These are phyloP conservation scores for Tetramorium bicarinatum DNA, from an alignment of 2,888 invertebrate species.

Conservation along the genomic window DNA sequence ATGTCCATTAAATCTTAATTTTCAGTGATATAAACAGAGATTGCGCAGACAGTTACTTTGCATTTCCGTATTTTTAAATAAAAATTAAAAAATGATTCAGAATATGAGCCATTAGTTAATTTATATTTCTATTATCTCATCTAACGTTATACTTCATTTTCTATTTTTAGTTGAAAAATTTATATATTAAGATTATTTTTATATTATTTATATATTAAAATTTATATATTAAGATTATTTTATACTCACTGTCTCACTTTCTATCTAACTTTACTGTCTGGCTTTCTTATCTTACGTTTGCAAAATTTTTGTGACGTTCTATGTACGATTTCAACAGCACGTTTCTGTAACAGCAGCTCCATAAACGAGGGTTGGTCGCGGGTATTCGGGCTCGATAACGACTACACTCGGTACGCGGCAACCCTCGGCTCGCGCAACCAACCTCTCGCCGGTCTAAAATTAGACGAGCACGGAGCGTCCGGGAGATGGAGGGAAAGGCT, in stretches of 20 bases:
- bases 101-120: background rate
- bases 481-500: conserved; percentile 32
- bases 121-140: background rate
- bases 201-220: background rate
- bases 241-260: background rate
- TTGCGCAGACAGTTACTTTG: background rate
- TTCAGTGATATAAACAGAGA: conserved; percentile 1
- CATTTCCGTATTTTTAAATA: background rate
- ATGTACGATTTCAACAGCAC: conserved; percentile 1
- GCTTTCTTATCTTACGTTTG: background rate
- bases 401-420: conserved; percentile 47
- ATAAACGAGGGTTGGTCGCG: conserved; percentile 22
- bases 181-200: background rate
- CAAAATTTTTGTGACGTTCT: background rate
- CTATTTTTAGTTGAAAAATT: background rate
- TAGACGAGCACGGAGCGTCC: conserved; percentile 71
- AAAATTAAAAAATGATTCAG: background rate
- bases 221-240: background rate
- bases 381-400: conserved; percentile 30
- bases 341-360: conserved; percentile 15
- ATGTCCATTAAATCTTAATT: background rate
- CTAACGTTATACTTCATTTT: background rate
- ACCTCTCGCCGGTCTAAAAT: conserved; percentile 69
- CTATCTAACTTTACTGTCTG: background rate
- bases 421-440: conserved; percentile 51